Percentiles rank a stretch among this genome's conserved stretches.
phyloP scores from a whole-genome alignment of 2,797 vertebrate genomes.

The Eulemur mongoz region DNA sequence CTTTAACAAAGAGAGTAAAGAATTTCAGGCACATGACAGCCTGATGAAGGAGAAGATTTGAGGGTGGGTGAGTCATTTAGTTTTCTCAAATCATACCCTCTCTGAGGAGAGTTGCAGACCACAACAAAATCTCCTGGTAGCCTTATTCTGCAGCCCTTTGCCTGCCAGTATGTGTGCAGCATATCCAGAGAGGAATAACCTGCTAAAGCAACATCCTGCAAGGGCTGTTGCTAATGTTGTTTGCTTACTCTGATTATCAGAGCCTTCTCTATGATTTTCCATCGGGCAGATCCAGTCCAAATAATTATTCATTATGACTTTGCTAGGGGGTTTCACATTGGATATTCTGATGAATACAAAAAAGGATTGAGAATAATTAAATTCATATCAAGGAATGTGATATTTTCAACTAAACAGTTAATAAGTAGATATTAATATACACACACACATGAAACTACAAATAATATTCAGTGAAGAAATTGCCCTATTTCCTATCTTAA shows the following conservation, averaged over 20 bases:
- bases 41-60: background rate
- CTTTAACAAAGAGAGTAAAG: background rate
- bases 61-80: background rate
- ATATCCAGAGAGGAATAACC: background rate
- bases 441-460: background rate
- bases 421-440: background rate
- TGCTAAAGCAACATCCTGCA: background rate
- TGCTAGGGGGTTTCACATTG: background rate
- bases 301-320: background rate
- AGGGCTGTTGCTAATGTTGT: background rate
- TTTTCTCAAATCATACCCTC: background rate
- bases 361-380: constrained; percentile 11
- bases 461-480: background rate
- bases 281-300: background rate
- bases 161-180: background rate
- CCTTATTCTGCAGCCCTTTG: background rate
- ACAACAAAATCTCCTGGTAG: background rate
- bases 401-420: background rate
- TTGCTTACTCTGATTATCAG: background rate
- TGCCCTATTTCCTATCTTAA: background rate
- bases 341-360: background rate
- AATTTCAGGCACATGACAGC: background rate
- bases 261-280: background rate
- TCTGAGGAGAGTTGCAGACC: background rate
- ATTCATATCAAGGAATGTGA: background rate